Evolutionary conservation across 1,140 invertebrate species (phyloP).

Genomic region (Lepidurus packardi): DNA sequence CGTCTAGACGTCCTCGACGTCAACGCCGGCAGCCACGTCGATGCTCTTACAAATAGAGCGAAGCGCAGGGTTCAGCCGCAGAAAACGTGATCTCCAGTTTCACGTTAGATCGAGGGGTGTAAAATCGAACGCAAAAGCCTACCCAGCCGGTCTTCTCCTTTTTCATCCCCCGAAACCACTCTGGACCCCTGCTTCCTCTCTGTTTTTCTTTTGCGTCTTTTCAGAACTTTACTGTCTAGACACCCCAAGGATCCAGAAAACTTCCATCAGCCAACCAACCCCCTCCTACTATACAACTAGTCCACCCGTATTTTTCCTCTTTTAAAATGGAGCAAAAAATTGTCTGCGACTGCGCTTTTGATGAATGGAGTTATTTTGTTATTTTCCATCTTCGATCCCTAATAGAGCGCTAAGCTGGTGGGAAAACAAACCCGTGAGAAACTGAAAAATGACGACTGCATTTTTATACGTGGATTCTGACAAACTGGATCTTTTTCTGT

Average conservation of each 20-base stretch:
- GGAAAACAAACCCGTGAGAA: neutral
- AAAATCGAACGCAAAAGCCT: slow-evolving; percentile 8
- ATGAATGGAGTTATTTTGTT: neutral
- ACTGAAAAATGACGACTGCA: neutral
- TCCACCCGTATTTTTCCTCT: neutral
- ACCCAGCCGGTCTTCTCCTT: neutral
- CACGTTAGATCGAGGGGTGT: neutral
- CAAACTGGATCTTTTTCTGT: no score
- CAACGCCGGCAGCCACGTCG: neutral
- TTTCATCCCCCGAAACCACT: neutral
- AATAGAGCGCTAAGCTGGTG: neutral
- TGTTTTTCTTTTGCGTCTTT: slow-evolving; percentile 6
- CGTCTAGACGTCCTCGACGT: slow-evolving; percentile 16
- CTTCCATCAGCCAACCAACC: neutral
- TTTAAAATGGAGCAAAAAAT: neutral
- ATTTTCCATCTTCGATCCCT: neutral
- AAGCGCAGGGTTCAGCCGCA: neutral
- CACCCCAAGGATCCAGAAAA: neutral
- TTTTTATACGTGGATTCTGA: neutral
- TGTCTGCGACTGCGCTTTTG: slow-evolving; percentile 2
- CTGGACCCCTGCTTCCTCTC: neutral
- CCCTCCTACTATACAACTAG: neutral
- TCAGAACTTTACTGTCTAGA: slow-evolving; percentile 14
- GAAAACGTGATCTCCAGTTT: neutral
- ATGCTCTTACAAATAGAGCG: neutral